Evolutionary conservation across 1,140 invertebrate species (phyloP), one percentile per base, ranked within the genome.

Genomic region (Drosophila virilis): DNA sequence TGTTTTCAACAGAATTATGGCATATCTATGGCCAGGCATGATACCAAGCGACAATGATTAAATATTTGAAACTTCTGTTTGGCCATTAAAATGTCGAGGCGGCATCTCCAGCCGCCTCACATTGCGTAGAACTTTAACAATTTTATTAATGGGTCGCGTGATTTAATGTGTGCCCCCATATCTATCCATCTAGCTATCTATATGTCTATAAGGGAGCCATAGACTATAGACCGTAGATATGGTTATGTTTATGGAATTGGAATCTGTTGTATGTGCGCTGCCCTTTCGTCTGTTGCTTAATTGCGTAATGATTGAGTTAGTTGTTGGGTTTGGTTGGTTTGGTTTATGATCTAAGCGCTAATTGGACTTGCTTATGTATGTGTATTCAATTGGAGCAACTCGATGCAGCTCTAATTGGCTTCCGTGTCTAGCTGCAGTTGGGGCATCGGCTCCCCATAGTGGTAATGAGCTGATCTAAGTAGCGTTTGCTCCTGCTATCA

Each of bases 81-180:
- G 62, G 37, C 67, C 79, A 71, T 68, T 68, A 68, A 74, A 60
- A 62, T 68, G 54, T 69, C 61, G 59, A 55, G 42, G 40, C 55
- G 68, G 43, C 51, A 28, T 28, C 22, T 28, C 22, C 22, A 28
- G 22, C 22, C 22, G 22, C 22, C 22, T 28, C 22, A 28, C 46
- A 48, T 48, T 10, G 57, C 58, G 51, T 38, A 45, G 51, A 80
- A 66, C 51, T 81, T 85, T 43, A 82, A 86, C 65, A 79, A 79
- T 86, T 88, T 88, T 76, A 88, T 88, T 88, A 84, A 84, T 84
- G 81, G 77, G 81, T 84, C 81, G 74, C 81, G 81, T 88, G 84
- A 80, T 88, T 82, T 83, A 74, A 86, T 86, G 78, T 86, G 78
- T 52, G 59, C 58, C 82, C 48, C 64, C 38, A 57, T 58, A 45